Base-by-base conservation (phyloP, 2,888 invertebrate genomes). In the Myathropa florea region DNA sequence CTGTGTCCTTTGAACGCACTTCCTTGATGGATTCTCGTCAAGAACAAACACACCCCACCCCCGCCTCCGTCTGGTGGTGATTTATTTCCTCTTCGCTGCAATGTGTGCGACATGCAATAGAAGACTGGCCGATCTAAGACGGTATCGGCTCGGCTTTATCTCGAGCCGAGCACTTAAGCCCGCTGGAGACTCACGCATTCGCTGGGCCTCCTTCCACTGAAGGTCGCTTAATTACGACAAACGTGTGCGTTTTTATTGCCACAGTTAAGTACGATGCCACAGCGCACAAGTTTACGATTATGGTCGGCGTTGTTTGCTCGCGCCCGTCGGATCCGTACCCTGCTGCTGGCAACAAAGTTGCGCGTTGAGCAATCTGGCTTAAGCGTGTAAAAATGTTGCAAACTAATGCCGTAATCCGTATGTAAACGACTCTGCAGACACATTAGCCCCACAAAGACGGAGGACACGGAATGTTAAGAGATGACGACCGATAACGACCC, bases 221-320 rank as follows among this genome's bases (percentile, higher is more conserved):
- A 46, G 46, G 46, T 23, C 39, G 30, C 67, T 73, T 82, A 73
- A 78, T 82, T 70, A 85, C 70, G 46, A 57, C 65, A 63, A 75
- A 86, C 78, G 86, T 78, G 86, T 79, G 83, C 78, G 83, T 86
- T 86, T 86, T 86, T 86, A 86, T 83, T 79, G 78, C 73, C 60
- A 65, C 82, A 77, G 63, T 82, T 78, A 70, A 78, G 78, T 64
- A 64, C 57, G 57, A 61, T 82, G 59, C 68, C 60, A 21, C 61
- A 46, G 61, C 46, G 60, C 75, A 86, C 79, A 83, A 83, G 61
- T 86, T 86, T 86, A 86, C 83, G 86, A 83, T 75, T 86, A 85
- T 82, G 64, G 63, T 36, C 53, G 30, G 12, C 23, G 65, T 55
- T 72, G 63, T n/a, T 67, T 83, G 79, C 67, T 72, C 71, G 63